Conservation (phyloP, 92 coral and sea anemone species). For the Phenganax subtilis region DNA sequence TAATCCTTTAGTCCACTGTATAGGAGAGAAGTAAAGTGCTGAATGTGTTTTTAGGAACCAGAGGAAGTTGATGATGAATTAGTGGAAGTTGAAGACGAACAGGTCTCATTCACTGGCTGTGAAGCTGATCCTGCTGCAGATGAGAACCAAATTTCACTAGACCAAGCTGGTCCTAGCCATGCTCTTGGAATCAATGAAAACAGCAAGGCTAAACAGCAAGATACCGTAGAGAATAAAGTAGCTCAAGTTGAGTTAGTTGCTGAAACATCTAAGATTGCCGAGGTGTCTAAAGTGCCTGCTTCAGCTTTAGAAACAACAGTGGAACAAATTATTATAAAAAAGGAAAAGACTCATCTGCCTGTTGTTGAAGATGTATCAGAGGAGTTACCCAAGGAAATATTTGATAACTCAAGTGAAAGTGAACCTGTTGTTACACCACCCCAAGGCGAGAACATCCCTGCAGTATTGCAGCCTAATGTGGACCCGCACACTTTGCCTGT, state of each 20-base stretch:
- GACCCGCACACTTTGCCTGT: neutral
- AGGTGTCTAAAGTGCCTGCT: neutral
- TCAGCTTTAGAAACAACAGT: slow-evolving; percentile 4
- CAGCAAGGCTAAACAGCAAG: slow-evolving; percentile 23
- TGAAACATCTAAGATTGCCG: slow-evolving; percentile 13
- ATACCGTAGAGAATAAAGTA: neutral
- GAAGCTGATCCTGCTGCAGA: slow-evolving; percentile 44
- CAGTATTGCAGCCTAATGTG: too few species aligned
- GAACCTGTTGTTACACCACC: neutral
- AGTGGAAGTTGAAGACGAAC: slow-evolving; percentile 45
- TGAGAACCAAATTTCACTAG: slow-evolving; percentile 4
- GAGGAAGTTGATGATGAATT: slow-evolving; percentile 51
- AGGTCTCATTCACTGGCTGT: slow-evolving; percentile 33
- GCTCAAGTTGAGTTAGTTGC: slow-evolving; percentile 29
- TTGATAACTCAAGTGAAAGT: slow-evolving; percentile 8
- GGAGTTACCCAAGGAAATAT: neutral
- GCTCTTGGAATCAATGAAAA: slow-evolving; percentile 35
- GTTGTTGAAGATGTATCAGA: neutral
- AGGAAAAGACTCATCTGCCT: neutral
- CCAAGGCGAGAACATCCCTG: neutral
- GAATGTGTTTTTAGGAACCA: slow-evolving; percentile 3
- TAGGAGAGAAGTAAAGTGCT: neutral
- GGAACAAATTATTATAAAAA: neutral
- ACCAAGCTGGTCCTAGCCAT: slow-evolving; percentile 1
- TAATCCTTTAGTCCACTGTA: neutral